phyloP scores from a whole-genome alignment of 2,797 vertebrate species.

The Xenopus petersii region DNA sequence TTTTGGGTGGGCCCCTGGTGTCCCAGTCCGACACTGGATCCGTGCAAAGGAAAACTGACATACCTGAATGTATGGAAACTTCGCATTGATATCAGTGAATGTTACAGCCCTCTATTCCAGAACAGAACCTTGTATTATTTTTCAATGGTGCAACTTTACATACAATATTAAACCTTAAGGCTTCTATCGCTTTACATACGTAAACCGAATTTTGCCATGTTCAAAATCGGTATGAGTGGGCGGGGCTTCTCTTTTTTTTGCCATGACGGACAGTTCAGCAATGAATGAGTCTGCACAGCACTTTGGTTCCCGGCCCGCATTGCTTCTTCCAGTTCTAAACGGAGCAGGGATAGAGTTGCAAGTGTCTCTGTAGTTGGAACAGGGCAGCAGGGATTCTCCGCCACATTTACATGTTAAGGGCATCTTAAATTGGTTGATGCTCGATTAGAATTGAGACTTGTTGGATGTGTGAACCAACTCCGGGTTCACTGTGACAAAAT shows the following conservation, averaged over 20 bases:
- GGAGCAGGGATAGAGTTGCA: background rate
- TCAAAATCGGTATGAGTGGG: background rate
- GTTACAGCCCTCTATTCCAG: background rate
- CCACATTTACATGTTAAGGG: constrained; percentile 9
- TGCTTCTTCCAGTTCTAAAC: background rate
- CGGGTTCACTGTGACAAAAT: constrained; percentile 53
- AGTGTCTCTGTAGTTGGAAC: background rate
- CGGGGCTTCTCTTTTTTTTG: background rate
- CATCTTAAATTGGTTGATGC: constrained; percentile 18
- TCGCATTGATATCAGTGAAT: background rate
- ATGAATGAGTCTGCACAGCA: background rate
- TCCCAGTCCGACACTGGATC: too few relatives aligned
- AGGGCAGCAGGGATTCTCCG: background rate
- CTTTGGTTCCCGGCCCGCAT: too few relatives aligned
- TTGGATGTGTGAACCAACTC: constrained; percentile 54
- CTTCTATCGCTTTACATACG: background rate
- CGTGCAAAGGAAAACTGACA: too few relatives aligned
- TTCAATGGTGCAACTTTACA: background rate
- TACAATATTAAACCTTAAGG: constrained; percentile 33
- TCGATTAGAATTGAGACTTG: constrained; percentile 22
- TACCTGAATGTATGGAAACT: background rate
- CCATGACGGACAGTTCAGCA: background rate
- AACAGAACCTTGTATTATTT: background rate
- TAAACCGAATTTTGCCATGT: background rate
- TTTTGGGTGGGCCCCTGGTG: too few relatives aligned